Conservation (phyloP, 2,888 invertebrate species). For the Rotaria socialis region DNA sequence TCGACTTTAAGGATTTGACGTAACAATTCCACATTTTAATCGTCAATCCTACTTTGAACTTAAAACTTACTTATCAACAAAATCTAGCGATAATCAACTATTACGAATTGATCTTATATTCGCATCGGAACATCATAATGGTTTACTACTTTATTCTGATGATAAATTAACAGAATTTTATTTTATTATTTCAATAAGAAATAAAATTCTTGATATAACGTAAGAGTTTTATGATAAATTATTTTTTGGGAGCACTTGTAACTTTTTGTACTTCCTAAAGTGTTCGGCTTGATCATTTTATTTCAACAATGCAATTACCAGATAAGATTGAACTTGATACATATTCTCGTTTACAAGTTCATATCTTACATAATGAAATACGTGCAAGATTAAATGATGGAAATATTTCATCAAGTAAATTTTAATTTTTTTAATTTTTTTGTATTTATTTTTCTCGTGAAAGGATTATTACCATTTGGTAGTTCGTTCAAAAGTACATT, state of each 20-base stretch:
- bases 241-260: background rate
- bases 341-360: slow-evolving; percentile 27
- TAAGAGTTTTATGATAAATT: background rate
- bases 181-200: slow-evolving; percentile 31
- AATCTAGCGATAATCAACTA: background rate
- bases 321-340: background rate
- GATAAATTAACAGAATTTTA: slow-evolving; percentile 30
- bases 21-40: slow-evolving; percentile 18
- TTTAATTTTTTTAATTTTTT: background rate
- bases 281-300: slow-evolving; percentile 18
- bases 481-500: slow-evolving; percentile 18
- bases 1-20: background rate
- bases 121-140: slow-evolving; percentile 18
- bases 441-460: background rate
- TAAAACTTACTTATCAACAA: background rate
- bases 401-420: slow-evolving; percentile 25
- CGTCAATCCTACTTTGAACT: slow-evolving; percentile 30
- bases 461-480: slow-evolving; percentile 33
- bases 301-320: background rate
- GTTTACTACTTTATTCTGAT: slow-evolving; percentile 21
- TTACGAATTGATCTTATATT: slow-evolving; percentile 19
- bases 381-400: slow-evolving; percentile 5
- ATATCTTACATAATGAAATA: slow-evolving; percentile 15
- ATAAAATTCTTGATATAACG: slow-evolving; percentile 22
- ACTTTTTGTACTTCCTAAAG: background rate